Evolutionary conservation across 1,140 invertebrate genomes (phyloP).

Genomic region (Sweltsa coloradensis): DNA sequence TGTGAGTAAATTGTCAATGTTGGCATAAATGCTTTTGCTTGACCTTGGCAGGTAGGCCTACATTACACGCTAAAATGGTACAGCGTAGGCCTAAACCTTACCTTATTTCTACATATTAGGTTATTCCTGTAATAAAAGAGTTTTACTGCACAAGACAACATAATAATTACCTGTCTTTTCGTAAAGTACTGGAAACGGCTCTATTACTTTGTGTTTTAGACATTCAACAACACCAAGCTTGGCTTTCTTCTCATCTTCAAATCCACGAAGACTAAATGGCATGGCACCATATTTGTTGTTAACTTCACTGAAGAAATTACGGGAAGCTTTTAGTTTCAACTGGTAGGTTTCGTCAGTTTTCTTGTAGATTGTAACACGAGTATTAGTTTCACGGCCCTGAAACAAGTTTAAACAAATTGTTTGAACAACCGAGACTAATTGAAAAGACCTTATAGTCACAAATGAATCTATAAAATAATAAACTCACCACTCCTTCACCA

Average conservation of each 20-base stretch:
- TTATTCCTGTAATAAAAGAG: too few relatives aligned
- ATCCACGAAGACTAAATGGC: constrained; percentile 80
- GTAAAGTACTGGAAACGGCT: constrained; percentile 86
- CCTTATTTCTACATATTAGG: too few relatives aligned
- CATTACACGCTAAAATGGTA: too few relatives aligned
- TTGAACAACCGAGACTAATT: background rate
- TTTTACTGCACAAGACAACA: too few relatives aligned
- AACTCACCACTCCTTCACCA: constrained; percentile 67
- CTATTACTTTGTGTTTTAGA: constrained; percentile 93
- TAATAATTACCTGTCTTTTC: constrained; percentile 37
- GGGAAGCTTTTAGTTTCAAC: constrained; percentile 92
- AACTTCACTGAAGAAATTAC: constrained; percentile 88
- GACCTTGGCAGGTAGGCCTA: too few relatives aligned
- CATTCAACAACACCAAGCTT: constrained; percentile 97
- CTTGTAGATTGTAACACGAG: constrained; percentile 94
- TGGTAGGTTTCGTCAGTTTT: constrained; percentile 96
- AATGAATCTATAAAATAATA: background rate
- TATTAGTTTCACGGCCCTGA: constrained; percentile 78
- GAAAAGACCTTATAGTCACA: too few relatives aligned
- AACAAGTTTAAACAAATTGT: constrained; percentile 17
- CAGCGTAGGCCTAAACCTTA: too few relatives aligned
- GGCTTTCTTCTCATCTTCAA: constrained; percentile 95
- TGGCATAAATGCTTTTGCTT: too few relatives aligned
- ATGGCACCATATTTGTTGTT: constrained; percentile 90
- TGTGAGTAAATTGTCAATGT: too few relatives aligned